Base-by-base conservation (phyloP, 2,797 vertebrate genomes). In the Borostomias antarcticus region DNA sequence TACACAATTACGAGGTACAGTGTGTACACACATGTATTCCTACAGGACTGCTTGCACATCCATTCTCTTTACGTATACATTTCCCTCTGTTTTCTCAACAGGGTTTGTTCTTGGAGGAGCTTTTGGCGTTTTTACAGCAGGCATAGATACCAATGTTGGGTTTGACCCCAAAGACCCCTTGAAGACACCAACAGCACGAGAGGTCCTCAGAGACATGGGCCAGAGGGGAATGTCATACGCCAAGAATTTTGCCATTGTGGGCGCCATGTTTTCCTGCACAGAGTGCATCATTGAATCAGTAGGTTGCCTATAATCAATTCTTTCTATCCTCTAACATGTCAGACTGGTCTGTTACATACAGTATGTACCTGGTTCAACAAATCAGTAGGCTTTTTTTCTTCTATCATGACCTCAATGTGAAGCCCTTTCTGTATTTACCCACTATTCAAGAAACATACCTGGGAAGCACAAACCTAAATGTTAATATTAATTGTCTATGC, bases 231-330 rank as follows among this genome's bases (percentile, higher is more conserved):
- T 98, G 88, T 99, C 98, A 4, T 98, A 99, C 0, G 98, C 97
- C 62, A 99, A 99, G 85, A 99, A 99, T 85, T 99, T 99, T 0
- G 98, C 97, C 69, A 96, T 99, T 0, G 94, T 99, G 62, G 98
- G 97, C 0, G 98, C 98, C 62, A 98, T 99, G 95, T 99, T 99
- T 86, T 99, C 98, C 54, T 98, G 95, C 74, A 98, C 96, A 0
- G 98, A 99, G 74, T 99, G 98, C 64, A 68, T 99, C 64, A 97
- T 99, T 1, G 97, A 99, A 87, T 98, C 98, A 51, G 97, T 99
- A 91, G 84, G 96, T 94, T 17, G 29, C 15, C 28, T n/a, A 21
- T 58, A 6, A 25, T 19, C 17, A 19, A 23, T 47, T 17, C 25
- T 19, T 30, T 15, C n/a, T n/a, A n/a, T n/a, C 11, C 30, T 40